Conservation (phyloP, 1,140 invertebrate species). For the Drosophila hydei region DNA sequence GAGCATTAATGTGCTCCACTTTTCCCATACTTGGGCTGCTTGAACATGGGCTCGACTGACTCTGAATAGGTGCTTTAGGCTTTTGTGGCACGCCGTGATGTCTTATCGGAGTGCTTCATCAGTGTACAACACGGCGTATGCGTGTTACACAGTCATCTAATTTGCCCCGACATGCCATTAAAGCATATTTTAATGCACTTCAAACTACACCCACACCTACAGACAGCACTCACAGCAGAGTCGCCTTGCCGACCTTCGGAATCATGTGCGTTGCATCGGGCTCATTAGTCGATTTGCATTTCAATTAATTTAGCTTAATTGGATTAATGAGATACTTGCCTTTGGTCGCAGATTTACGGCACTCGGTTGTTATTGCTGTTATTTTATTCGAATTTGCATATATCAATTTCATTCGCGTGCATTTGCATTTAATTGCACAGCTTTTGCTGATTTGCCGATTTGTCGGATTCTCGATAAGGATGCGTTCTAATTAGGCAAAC, state of each 20-base stretch:
- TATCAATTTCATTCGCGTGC: constrained; percentile 56
- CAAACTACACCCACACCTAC: background rate
- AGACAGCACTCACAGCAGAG: background rate
- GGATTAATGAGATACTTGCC: constrained; percentile 78
- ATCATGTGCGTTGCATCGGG: constrained; percentile 28
- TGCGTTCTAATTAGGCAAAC: constrained; percentile 47
- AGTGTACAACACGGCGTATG: constrained; percentile 53
- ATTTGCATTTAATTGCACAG: constrained; percentile 66
- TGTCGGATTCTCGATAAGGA: too few species aligned
- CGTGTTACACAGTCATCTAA: constrained; percentile 53
- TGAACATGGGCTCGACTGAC: constrained; percentile 37
- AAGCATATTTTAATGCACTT: constrained; percentile 55
- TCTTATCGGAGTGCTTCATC: constrained; percentile 53
- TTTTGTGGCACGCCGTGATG: background rate
- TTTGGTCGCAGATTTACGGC: constrained; percentile 63
- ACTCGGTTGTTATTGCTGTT: constrained; percentile 43
- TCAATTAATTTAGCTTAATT: constrained; percentile 79
- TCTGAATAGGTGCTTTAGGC: too few species aligned
- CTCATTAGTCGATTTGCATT: constrained; percentile 78
- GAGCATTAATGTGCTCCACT: constrained; percentile 39
- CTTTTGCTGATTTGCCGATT: constrained; percentile 59
- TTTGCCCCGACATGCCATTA: constrained; percentile 52
- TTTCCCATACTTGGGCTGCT: background rate
- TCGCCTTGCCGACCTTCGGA: constrained; percentile 35
- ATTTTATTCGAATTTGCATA: constrained; percentile 70